Conservation (phyloP, 2,113 vertebrate species). For the Xenopus laevis region DNA sequence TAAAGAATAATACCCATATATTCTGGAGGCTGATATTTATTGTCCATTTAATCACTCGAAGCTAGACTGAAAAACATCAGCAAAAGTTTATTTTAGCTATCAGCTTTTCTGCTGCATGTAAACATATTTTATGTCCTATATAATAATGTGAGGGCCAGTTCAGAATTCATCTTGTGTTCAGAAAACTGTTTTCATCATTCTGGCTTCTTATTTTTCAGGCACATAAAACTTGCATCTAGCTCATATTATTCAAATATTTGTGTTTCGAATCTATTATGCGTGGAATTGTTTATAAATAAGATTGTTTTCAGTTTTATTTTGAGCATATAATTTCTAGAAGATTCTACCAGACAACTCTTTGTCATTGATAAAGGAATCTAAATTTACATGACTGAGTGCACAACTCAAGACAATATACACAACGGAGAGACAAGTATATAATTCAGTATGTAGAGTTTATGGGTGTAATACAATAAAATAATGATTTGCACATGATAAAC, state of each 20-base stretch:
- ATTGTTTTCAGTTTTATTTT: constrained; percentile 1
- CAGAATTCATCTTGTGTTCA: constrained; percentile 9
- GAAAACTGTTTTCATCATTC: constrained; percentile 9
- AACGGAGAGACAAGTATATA: too few species aligned
- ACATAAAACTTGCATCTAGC: constrained; percentile 27
- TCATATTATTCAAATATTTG: constrained; percentile 39
- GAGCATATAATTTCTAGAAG: not conserved
- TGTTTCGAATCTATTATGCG: not conserved
- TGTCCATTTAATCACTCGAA: constrained; percentile 16
- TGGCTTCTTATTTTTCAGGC: constrained; percentile 1
- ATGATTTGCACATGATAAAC: too few species aligned
- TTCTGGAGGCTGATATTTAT: constrained; percentile 29
- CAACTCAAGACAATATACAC: too few species aligned
- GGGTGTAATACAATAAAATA: too few species aligned
- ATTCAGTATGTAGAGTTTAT: too few species aligned
- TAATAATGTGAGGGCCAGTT: constrained; percentile 32
- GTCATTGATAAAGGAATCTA: not conserved
- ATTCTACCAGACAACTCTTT: not conserved
- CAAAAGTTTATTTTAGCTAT: constrained; percentile 25
- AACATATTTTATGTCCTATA: constrained; percentile 36
- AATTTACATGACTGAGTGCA: too few species aligned
- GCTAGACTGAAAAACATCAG: constrained; percentile 13
- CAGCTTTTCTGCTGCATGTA: constrained; percentile 1
- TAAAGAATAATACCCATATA: constrained; percentile 19
- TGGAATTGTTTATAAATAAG: constrained; percentile 4